These are phyloP conservation scores for Melierax canorus DNA, from an alignment of 2,113 vertebrate genomes.

Conservation along the genomic window DNA sequence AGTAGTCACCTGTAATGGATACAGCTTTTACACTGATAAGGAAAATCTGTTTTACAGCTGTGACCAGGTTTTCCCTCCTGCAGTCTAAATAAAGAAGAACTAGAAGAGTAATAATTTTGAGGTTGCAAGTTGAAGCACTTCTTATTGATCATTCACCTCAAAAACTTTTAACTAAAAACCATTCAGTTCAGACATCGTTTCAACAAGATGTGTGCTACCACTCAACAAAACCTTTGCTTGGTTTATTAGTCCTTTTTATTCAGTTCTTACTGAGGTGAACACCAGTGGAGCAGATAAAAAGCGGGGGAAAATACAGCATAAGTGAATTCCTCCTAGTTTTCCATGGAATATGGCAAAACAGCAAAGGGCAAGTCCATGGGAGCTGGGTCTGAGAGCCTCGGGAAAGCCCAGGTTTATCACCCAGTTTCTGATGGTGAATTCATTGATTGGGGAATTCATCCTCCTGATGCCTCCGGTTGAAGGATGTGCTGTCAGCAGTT, in stretches of 20 bases:
- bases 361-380: not conserved
- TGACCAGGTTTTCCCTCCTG: not conserved
- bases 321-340: not conserved
- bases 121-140: not conserved
- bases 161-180: not conserved
- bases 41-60: not conserved
- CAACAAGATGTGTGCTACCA: not conserved
- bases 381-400: not conserved
- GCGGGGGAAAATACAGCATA: not conserved
- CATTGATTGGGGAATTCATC: not conserved
- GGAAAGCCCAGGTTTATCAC: not conserved
- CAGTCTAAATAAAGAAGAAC: not conserved
- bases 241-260: not conserved
- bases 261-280: not conserved
- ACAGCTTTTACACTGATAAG: not conserved
- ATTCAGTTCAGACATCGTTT: not conserved
- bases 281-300: not conserved
- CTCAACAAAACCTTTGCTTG: not conserved
- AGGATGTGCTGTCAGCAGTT: slow-evolving; percentile 8
- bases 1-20: not conserved
- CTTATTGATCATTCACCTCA: not conserved
- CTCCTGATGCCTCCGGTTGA: not conserved
- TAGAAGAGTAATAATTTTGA: not conserved
- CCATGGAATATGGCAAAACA: not conserved
- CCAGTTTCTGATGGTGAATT: not conserved